These are phyloP conservation scores for Eriosoma lanigerum DNA, from an alignment of 1,140 invertebrate genomes.

Conservation along the genomic window DNA sequence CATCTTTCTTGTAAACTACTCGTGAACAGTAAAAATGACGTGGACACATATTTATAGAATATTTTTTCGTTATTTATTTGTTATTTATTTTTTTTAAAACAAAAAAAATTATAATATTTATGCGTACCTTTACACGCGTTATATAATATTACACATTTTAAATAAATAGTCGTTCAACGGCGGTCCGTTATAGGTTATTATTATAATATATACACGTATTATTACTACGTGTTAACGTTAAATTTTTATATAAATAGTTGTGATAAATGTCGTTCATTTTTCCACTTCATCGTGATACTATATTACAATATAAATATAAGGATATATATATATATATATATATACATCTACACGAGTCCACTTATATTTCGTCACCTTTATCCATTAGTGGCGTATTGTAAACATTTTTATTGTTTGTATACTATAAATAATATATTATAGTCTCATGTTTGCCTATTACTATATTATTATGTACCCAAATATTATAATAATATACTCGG, in stretches of 20 bases:
- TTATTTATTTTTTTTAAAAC: no score
- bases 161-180: not conserved
- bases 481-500: not conserved
- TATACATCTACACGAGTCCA: constrained; percentile 16
- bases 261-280: constrained; percentile 16
- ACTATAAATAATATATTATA: not conserved
- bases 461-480: not conserved
- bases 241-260: no score
- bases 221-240: no score
- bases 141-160: not conserved
- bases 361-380: constrained; percentile 13
- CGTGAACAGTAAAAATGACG: not conserved
- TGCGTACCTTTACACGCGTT: not conserved
- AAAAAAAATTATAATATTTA: not conserved
- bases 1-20: not conserved
- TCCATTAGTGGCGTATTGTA: constrained; percentile 9
- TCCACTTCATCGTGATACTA: constrained; percentile 12
- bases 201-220: no score
- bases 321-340: no score
- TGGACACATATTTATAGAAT: not conserved
- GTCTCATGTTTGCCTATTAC: not conserved
- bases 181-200: no score
- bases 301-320: no score
- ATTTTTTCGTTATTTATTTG: not conserved
- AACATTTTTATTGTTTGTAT: constrained; percentile 15